Evolutionary conservation across 1,140 invertebrate genomes (phyloP).

Genomic region (Stegodyphus dumicola): DNA sequence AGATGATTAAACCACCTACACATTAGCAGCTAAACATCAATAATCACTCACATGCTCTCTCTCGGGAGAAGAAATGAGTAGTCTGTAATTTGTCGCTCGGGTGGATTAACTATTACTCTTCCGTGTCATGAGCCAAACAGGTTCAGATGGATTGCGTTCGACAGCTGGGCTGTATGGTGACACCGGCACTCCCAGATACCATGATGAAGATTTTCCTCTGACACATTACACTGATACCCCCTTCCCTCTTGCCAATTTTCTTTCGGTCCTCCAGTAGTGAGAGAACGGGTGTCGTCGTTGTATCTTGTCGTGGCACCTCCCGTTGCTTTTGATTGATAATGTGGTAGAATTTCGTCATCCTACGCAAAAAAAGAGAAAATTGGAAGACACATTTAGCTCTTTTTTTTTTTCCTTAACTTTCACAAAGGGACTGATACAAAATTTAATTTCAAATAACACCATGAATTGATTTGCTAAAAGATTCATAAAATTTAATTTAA

Average conservation of each 20-base stretch:
- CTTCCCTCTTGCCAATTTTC: too few species aligned
- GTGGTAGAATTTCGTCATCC: conserved; percentile 40
- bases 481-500: neutral
- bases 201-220: conserved; percentile 13
- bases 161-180: neutral
- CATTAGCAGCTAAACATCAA: conserved; percentile 2
- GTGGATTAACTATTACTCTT: conserved; percentile 11
- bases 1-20: neutral
- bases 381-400: neutral
- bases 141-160: conserved; percentile 11
- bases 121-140: neutral
- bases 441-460: neutral
- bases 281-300: conserved; percentile 26
- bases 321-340: conserved; percentile 26
- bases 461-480: neutral
- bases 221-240: too few species aligned
- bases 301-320: conserved; percentile 24
- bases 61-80: neutral
- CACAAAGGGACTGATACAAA: neutral
- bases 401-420: neutral
- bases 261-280: neutral
- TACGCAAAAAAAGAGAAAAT: conserved; percentile 24
- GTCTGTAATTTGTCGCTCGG: conserved; percentile 21
- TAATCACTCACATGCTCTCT: too few species aligned
- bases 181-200: conserved; percentile 5